Base-by-base conservation (phyloP, 2,113 vertebrate genomes). In the Pseudonaja textilis region DNA sequence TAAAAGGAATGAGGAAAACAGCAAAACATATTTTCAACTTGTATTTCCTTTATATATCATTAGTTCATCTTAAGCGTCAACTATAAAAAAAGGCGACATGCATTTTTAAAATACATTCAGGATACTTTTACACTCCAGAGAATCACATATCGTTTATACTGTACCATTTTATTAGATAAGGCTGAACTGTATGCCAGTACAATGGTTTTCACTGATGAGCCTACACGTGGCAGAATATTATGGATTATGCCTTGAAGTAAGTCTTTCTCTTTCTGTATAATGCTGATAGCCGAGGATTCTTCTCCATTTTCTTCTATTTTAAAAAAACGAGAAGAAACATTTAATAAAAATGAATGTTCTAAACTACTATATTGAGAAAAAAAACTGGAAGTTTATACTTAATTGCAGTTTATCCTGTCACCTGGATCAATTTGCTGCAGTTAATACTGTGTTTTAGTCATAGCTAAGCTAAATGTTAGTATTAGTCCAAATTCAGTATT, bases 151-250 rank as follows among this genome's bases (percentile, higher is more conserved):
- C 85, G 5, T 94, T 92, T 50, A 93, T 50, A 93, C 93, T 97
- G 26, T 97, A 99, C 99, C 99, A 99, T 99, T 98, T 99, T 99
- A 97, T 98, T 99, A 89, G 99, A 99, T 89, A 97, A 98, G 52
- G 99, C 98, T 85, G 98, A 99, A 94, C 99, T 99, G 97, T 99
- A 99, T 0, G 99, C 99, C 97, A 99, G 96, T 85, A 99, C 98
- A 85, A 99, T 94, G 4, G 99, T 98, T 97, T 98, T 99, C 88
- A 99, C 99, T 22, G 98, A 98, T 22, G 98, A 94, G 47, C 99
- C 99, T 11, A 99, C 98, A 69, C 97, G 95, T 0, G 99, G 99
- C 52, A 99, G 98, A 93, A 99, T 97, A 94, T 98, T 97, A 96
- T 99, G 99, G 96, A 99, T 98, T 89, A 99, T 97, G 88, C 99